These are phyloP conservation scores for Lissocephala sabroskyi DNA, from an alignment of 2,888 invertebrate species.

Conservation along the genomic window DNA sequence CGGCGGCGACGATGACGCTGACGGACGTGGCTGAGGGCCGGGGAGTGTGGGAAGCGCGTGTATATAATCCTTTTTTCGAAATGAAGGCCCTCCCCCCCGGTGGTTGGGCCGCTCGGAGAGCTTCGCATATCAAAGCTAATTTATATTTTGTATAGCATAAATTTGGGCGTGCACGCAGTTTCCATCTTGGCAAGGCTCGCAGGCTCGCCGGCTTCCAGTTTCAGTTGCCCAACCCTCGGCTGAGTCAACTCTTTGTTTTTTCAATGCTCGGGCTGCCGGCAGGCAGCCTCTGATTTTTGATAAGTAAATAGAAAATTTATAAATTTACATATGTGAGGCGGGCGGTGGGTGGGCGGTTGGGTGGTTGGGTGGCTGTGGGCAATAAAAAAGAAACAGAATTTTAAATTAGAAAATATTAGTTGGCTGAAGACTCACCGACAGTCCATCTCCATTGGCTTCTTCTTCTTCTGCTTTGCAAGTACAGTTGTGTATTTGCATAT, in stretches of 20 bases:
- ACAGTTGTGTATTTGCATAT: slow-evolving; percentile 37
- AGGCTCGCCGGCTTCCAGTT: background rate
- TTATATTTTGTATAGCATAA: slow-evolving; percentile 65
- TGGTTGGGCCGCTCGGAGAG: slow-evolving; percentile 18
- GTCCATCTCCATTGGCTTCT: slow-evolving; percentile 1
- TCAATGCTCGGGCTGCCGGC: slow-evolving; percentile 33
- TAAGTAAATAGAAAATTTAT: slow-evolving; percentile 63
- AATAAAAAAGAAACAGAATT: slow-evolving; percentile 65
- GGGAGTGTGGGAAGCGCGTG: too few relatives aligned
- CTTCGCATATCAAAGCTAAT: slow-evolving; percentile 65
- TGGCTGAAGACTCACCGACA: slow-evolving; percentile 20
- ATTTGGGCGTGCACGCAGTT: slow-evolving; percentile 47
- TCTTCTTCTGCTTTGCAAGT: slow-evolving; percentile 7
- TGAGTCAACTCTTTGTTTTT: slow-evolving; percentile 53
- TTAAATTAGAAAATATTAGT: slow-evolving; percentile 65
- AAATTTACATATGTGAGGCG: slow-evolving; percentile 46
- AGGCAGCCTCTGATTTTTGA: slow-evolving; percentile 49
- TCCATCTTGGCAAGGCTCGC: slow-evolving; percentile 8
- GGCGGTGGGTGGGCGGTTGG: background rate
- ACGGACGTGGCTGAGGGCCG: slow-evolving; percentile 16
- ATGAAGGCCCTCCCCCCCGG: slow-evolving; percentile 6
- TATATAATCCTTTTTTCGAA: slow-evolving; percentile 59
- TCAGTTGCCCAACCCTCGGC: background rate
- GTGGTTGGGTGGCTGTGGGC: slow-evolving; percentile 19
- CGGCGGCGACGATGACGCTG: too few relatives aligned